Evolutionary conservation across 2,797 vertebrate genomes (phyloP).

Genomic region (Pachyuromys duprasi): DNA sequence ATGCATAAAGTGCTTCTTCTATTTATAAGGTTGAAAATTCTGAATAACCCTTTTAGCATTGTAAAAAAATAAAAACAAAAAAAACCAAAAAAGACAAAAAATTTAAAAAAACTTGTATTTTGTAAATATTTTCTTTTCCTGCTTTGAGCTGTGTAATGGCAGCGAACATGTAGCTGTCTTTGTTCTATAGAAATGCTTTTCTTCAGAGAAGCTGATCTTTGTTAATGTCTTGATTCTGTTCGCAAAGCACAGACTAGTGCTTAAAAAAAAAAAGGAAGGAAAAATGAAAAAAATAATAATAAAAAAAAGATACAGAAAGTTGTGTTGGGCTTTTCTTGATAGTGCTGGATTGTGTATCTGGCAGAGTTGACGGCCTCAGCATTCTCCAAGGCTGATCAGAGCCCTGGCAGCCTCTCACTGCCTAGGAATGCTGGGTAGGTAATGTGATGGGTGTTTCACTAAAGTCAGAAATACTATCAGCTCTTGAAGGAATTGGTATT

Average conservation of each 20-base stretch:
- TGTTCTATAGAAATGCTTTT: slow-evolving; percentile 93
- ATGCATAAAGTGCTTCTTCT: slow-evolving; percentile 90
- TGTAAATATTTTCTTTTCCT: slow-evolving; percentile 94
- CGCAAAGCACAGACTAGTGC: slow-evolving; percentile 91
- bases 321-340: slow-evolving; percentile 56
- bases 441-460: background rate
- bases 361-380: background rate
- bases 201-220: slow-evolving; percentile 93
- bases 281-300: slow-evolving; percentile 88
- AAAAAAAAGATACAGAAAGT: slow-evolving; percentile 84
- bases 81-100: slow-evolving; percentile 81
- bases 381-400: background rate
- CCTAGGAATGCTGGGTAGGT: background rate
- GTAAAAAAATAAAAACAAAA: slow-evolving; percentile 88
- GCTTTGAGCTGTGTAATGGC: slow-evolving; percentile 92
- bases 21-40: slow-evolving; percentile 92
- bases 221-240: slow-evolving; percentile 93
- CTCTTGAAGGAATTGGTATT: background rate
- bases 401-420: background rate
- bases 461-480: background rate
- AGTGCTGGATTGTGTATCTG: background rate
- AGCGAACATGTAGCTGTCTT: slow-evolving; percentile 90
- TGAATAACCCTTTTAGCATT: slow-evolving; percentile 94
- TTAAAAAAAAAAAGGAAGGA: slow-evolving; percentile 87
- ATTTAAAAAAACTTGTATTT: slow-evolving; percentile 89